phyloP scores from a whole-genome alignment of 1,140 invertebrate species.

The Micrasema longulum region DNA sequence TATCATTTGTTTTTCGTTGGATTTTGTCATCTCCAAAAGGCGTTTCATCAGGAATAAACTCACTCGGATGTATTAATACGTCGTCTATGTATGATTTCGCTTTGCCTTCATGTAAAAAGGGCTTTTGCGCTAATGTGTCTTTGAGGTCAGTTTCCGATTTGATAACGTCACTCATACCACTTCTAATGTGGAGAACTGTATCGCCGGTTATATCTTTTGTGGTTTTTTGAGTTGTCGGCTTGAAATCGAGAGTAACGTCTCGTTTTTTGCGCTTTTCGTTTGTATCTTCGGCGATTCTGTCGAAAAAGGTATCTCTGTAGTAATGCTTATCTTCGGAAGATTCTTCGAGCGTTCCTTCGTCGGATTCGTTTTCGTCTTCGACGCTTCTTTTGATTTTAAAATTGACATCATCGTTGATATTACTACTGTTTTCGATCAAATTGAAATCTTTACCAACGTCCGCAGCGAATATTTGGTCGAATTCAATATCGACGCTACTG shows the following conservation, averaged over 20 bases:
- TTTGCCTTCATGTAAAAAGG: neutral
- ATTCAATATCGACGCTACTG: slow-evolving; percentile 27
- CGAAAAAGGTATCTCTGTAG: slow-evolving; percentile 45
- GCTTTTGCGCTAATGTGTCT: neutral
- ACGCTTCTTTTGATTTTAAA: neutral
- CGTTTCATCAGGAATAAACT: slow-evolving; percentile 32
- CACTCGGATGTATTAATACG: slow-evolving; percentile 46
- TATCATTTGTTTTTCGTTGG: neutral
- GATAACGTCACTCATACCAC: slow-evolving; percentile 46
- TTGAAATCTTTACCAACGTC: neutral
- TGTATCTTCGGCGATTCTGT: slow-evolving; percentile 12
- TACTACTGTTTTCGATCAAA: neutral
- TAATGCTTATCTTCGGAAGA: neutral
- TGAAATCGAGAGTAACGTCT: neutral
- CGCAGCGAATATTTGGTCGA: neutral
- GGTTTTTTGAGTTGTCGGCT: no score
- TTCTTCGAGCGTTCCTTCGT: neutral
- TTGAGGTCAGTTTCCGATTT: slow-evolving; percentile 42
- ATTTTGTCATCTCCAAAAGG: neutral
- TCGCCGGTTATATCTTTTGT: slow-evolving; percentile 23
- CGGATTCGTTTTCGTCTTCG: no score
- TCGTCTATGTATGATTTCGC: slow-evolving; percentile 43
- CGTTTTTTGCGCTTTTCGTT: slow-evolving; percentile 11
- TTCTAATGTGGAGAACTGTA: slow-evolving; percentile 44
- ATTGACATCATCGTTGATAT: neutral